A percentile compares a stretch with the other conserved stretches of the same genome.
Conservation (phyloP, 2,113 vertebrate genomes). For the Tamias sibiricus region DNA sequence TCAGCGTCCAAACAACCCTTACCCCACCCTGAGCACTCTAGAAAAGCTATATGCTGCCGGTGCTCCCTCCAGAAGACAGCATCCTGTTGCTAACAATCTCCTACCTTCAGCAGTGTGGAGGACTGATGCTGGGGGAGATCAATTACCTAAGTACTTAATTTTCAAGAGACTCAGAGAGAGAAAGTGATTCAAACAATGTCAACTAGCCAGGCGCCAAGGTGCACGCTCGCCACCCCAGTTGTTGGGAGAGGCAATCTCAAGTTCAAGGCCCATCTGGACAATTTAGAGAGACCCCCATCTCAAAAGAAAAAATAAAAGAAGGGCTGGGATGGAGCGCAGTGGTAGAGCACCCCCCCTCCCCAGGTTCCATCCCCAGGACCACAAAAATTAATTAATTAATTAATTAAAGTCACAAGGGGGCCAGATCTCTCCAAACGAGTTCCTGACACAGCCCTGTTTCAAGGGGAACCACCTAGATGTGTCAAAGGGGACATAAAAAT, state of each 20-base stretch:
- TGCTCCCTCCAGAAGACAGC: not conserved
- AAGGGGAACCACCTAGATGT: not conserved
- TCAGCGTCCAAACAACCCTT: not conserved
- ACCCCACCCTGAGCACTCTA: not conserved
- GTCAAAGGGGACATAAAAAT: not conserved
- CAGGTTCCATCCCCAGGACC: not conserved
- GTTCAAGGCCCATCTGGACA: not conserved
- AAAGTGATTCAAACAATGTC: slow-evolving; percentile 34
- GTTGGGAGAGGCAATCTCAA: not conserved
- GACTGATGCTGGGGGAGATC: not conserved
- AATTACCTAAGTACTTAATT: not conserved
- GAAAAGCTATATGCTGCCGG: not conserved
- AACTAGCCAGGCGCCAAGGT: not conserved
- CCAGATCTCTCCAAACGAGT: not conserved
- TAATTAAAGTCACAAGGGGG: slow-evolving; percentile 15
- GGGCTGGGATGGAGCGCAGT: not conserved
- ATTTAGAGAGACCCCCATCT: not conserved
- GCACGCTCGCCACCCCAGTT: not conserved
- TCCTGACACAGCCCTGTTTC: not conserved
- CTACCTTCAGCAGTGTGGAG: not conserved
- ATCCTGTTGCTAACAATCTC: not conserved
- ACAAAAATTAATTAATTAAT: not conserved
- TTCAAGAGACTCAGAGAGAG: not conserved
- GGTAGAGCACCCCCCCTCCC: not conserved
- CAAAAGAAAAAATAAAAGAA: not conserved